phyloP scores from a whole-genome alignment of 2,888 invertebrate species.

The Plemyria rubiginata region DNA sequence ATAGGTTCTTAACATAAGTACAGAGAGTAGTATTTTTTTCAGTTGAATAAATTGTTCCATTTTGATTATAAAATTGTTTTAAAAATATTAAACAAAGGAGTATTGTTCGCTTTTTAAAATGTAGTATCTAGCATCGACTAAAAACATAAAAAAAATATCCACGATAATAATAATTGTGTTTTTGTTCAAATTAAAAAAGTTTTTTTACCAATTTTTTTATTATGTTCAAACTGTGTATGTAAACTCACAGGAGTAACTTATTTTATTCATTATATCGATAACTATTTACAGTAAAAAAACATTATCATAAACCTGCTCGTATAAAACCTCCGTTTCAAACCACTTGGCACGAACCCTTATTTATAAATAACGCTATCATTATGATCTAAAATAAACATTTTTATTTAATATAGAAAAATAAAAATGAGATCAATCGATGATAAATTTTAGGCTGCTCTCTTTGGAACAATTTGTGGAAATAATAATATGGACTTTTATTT shows the following conservation, averaged over 20 bases:
- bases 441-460: slow-evolving; percentile 84
- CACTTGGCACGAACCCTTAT: slow-evolving; percentile 73
- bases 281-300: slow-evolving; percentile 60
- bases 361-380: slow-evolving; percentile 42
- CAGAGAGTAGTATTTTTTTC: slow-evolving; percentile 16
- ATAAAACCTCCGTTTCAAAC: slow-evolving; percentile 67
- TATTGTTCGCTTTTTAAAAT: not conserved
- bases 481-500: slow-evolving; percentile 55
- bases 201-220: slow-evolving; percentile 41
- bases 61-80: not conserved
- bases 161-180: too few relatives aligned
- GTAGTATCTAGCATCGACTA: not conserved
- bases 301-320: slow-evolving; percentile 60
- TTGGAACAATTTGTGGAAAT: slow-evolving; percentile 79
- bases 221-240: slow-evolving; percentile 1
- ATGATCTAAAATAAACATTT: slow-evolving; percentile 76
- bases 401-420: slow-evolving; percentile 74
- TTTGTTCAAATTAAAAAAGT: too few relatives aligned
- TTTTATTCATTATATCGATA: slow-evolving; percentile 35
- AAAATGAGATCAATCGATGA: slow-evolving; percentile 84
- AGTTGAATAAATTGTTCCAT: not conserved
- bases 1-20: slow-evolving; percentile 17
- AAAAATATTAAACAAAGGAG: not conserved
- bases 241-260: not conserved
- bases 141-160: too few relatives aligned